Evolutionary conservation across 2,113 vertebrate genomes (phyloP).

Genomic region (Rhodinocichla rosea): DNA sequence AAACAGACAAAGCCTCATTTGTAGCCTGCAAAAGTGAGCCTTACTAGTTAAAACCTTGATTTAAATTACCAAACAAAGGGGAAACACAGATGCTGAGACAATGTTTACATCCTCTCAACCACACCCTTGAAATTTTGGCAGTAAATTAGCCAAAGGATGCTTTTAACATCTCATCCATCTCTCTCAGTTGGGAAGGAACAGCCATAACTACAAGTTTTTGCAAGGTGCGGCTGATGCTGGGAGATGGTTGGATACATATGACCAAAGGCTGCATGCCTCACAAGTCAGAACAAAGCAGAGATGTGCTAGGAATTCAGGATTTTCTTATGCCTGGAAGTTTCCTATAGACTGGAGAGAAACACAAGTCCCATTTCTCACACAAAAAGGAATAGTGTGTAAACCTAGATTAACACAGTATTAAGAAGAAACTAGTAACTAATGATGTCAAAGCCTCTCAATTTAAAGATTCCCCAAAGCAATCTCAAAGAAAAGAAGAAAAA

Average conservation of each 20-base stretch:
- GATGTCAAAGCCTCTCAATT: neutral
- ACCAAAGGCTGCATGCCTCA: slow-evolving; percentile 24
- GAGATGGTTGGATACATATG: neutral
- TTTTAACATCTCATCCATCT: slow-evolving; percentile 12
- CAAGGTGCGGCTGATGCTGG: slow-evolving; percentile 2
- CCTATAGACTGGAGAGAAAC: neutral
- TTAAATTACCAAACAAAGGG: slow-evolving; percentile 13
- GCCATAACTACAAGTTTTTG: slow-evolving; percentile 24
- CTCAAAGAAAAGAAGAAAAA: neutral
- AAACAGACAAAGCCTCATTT: slow-evolving; percentile 10
- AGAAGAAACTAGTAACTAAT: neutral
- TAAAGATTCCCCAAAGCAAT: slow-evolving; percentile 2
- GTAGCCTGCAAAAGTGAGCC: neutral
- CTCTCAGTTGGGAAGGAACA: neutral
- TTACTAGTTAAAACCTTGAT: neutral
- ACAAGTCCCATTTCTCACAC: neutral
- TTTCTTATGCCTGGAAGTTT: slow-evolving; percentile 28
- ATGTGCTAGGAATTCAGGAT: slow-evolving; percentile 8
- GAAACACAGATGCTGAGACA: slow-evolving; percentile 29
- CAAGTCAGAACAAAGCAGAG: slow-evolving; percentile 52
- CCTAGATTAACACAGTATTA: neutral
- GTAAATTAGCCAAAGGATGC: slow-evolving; percentile 26
- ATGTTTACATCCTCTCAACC: neutral
- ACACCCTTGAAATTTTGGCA: neutral
- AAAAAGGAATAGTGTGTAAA: neutral